A percentile compares a stretch with the other conserved stretches of the same genome.
Conservation (phyloP, 2,113 vertebrate species). For the Cochlearius cochlearius region DNA sequence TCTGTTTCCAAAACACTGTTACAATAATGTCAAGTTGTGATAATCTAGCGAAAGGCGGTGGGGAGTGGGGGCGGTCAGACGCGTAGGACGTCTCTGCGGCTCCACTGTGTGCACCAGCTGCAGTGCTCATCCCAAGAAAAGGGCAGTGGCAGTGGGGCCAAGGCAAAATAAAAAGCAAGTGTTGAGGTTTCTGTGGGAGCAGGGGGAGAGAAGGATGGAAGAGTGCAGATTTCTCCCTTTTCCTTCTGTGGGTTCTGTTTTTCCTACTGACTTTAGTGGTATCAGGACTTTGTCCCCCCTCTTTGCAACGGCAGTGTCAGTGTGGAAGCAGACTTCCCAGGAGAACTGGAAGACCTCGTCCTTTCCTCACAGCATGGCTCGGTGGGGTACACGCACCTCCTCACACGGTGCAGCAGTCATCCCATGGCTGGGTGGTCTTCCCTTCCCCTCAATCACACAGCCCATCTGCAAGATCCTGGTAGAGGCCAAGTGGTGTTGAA, state of each 20-base stretch:
- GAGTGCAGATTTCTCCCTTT: background rate
- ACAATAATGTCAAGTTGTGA: background rate
- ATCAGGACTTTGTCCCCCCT: background rate
- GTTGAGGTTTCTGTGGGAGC: background rate
- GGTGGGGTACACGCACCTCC: rapidly evolving
- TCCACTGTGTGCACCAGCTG: background rate
- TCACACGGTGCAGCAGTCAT: background rate
- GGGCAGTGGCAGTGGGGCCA: background rate
- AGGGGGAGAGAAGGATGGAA: background rate
- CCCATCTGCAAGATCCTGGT: background rate
- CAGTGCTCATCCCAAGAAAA: background rate
- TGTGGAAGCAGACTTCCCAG: rapidly evolving
- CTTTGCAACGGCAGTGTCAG: background rate
- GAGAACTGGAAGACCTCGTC: background rate
- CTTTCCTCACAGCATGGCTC: background rate
- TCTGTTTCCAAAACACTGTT: conserved; percentile 22
- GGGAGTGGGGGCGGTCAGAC: background rate
- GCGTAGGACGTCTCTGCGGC: rapidly evolving
- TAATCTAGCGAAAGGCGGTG: background rate
- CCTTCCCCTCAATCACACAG: background rate
- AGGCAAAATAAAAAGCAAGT: background rate
- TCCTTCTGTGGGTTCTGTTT: background rate
- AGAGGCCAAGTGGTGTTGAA: background rate
- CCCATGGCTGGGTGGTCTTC: background rate
- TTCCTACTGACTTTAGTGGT: background rate